A percentile compares a stretch with the other conserved stretches of the same genome.
phyloP scores from a whole-genome alignment of 53 echinoderm and acorn worm genomes.

The Hippasteria phrygiana region DNA sequence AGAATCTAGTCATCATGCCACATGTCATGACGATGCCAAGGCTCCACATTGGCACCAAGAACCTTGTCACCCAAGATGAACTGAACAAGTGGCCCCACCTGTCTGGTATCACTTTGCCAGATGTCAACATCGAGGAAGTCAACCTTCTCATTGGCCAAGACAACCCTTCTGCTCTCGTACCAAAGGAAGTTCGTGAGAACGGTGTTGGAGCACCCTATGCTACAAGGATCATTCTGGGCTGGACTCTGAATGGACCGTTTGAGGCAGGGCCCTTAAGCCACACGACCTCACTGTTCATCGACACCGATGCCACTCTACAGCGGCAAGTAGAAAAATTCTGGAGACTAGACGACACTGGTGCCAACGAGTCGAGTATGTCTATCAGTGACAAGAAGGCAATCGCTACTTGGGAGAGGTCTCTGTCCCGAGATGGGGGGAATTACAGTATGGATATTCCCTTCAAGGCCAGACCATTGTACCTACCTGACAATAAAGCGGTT shows the following conservation, averaged over 20 bases:
- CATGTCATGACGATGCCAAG: no score
- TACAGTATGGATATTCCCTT: background rate
- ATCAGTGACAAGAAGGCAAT: background rate
- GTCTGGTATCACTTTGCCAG: conserved; percentile 33
- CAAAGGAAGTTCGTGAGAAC: conserved; percentile 47
- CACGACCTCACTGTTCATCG: conserved; percentile 10
- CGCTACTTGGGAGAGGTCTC: no score
- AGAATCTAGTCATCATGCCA: no score
- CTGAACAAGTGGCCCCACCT: conserved; percentile 39
- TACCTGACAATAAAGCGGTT: no score
- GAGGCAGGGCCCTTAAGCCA: background rate
- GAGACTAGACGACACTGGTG: background rate
- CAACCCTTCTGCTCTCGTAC: conserved; percentile 59
- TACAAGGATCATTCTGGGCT: conserved; percentile 53
- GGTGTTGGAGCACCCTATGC: conserved; percentile 65
- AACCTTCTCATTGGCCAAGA: conserved; percentile 70
- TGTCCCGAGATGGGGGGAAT: no score
- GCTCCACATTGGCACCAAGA: no score
- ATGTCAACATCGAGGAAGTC: conserved; percentile 38
- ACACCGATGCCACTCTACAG: background rate
- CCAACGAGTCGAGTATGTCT: background rate
- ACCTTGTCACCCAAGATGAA: conserved; percentile 51
- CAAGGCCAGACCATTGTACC: background rate
- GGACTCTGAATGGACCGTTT: conserved; percentile 64
- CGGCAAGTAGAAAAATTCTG: background rate